Evolutionary conservation across 2,113 vertebrate species (phyloP).

Genomic region (Romanogobio albipinnatus): DNA sequence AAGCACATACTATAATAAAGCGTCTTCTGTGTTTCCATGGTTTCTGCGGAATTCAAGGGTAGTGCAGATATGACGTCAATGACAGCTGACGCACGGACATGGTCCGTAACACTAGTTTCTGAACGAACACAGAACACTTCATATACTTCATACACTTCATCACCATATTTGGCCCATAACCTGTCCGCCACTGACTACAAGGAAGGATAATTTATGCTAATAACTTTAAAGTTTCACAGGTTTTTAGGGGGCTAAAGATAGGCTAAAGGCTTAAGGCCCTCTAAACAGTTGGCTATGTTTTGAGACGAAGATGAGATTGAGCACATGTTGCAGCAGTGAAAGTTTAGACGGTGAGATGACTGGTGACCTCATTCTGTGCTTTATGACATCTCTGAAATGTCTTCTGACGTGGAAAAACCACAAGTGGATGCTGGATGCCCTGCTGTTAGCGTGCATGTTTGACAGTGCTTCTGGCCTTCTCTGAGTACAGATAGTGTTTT

Average conservation of each 20-base stretch:
- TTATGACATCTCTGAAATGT: conserved; percentile 13
- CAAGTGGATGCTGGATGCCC: conserved; percentile 14
- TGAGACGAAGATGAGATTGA: neutral
- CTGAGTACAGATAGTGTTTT: conserved; percentile 45
- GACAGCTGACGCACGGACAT: too few relatives aligned
- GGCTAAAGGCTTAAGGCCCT: neutral
- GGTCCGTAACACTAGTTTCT: neutral
- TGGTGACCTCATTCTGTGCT: conserved; percentile 10
- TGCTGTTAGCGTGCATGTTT: conserved; percentile 21
- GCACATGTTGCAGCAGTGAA: neutral
- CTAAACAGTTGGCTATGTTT: neutral
- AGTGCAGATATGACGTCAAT: too few relatives aligned
- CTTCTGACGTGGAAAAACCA: neutral
- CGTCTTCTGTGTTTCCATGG: too few relatives aligned
- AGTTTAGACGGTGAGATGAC: neutral
- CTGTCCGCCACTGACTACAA: neutral
- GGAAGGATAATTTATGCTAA: neutral
- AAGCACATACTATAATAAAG: too few relatives aligned
- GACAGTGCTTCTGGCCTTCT: conserved; percentile 51
- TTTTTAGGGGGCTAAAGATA: neutral
- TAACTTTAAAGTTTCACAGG: neutral
- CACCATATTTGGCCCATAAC: neutral
- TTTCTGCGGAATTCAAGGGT: too few relatives aligned
- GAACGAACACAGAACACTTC: neutral
- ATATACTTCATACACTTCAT: too few relatives aligned